phyloP scores from a whole-genome alignment of 2,113 vertebrate genomes.

The Cyphomyrus discorhynchus region DNA sequence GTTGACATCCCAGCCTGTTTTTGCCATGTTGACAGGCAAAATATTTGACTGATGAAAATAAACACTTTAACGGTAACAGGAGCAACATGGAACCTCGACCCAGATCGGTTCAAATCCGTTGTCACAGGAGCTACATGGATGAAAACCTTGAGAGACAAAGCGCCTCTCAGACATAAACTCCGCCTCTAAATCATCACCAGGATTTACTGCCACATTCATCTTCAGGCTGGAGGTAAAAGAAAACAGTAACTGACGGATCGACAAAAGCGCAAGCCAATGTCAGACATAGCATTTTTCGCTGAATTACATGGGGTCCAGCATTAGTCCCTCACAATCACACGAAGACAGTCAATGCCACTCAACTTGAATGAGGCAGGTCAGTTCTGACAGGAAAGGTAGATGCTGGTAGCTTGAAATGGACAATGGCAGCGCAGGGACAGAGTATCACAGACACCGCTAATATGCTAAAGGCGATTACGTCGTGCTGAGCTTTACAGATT shows the following conservation, averaged over 20 bases:
- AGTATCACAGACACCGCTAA: slow-evolving; percentile 21
- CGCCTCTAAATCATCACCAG: background rate
- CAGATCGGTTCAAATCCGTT: background rate
- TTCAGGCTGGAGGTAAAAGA: background rate
- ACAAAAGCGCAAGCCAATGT: background rate
- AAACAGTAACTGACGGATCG: background rate
- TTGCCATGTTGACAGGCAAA: background rate
- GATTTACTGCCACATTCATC: background rate
- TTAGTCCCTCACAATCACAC: background rate
- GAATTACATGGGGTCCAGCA: background rate
- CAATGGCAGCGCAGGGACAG: background rate
- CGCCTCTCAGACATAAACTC: background rate
- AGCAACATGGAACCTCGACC: background rate
- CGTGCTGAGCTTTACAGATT: slow-evolving; percentile 59
- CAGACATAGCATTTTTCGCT: background rate
- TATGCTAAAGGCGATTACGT: slow-evolving; percentile 58
- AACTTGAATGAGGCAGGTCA: background rate
- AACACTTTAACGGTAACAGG: background rate
- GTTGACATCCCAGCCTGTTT: background rate
- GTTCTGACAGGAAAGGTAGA: background rate
- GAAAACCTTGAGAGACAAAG: background rate
- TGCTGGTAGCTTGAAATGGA: background rate
- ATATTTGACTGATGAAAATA: background rate
- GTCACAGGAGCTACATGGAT: background rate
- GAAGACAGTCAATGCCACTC: background rate